phyloP scores from a whole-genome alignment of 2,797 vertebrate species.

The Brachyrhaphis roseni region DNA sequence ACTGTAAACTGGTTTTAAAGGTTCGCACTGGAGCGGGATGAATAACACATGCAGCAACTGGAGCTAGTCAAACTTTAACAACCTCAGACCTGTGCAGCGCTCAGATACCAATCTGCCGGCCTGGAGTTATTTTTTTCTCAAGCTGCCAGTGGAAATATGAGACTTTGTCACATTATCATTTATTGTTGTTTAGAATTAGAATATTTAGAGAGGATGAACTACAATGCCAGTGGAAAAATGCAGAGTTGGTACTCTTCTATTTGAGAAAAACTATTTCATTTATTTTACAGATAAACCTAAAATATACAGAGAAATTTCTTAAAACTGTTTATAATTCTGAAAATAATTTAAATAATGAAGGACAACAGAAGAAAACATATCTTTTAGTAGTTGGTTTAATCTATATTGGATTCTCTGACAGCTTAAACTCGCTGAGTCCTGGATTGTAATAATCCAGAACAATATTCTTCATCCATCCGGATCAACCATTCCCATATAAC shows the following conservation, averaged over 20 bases:
- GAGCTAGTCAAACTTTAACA: conserved; percentile 39
- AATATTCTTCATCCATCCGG: background rate
- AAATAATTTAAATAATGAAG: background rate
- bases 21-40: conserved; percentile 26
- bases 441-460: background rate
- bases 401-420: background rate
- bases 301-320: background rate
- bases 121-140: conserved; percentile 12
- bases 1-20: conserved; percentile 31
- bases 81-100: conserved; percentile 28
- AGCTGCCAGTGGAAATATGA: background rate
- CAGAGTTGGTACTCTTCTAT: background rate
- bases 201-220: background rate
- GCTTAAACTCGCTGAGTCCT: background rate
- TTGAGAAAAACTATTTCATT: background rate
- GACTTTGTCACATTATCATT: background rate
- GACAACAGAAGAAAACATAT: background rate
- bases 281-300: background rate
- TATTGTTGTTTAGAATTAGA: background rate
- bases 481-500: background rate
- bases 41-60: conserved; percentile 32
- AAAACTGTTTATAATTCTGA: background rate
- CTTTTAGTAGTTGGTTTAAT: background rate
- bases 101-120: conserved; percentile 13
- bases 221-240: background rate